Base-by-base conservation (phyloP, 2,797 vertebrate genomes). In the Gymnothorax javanicus region DNA sequence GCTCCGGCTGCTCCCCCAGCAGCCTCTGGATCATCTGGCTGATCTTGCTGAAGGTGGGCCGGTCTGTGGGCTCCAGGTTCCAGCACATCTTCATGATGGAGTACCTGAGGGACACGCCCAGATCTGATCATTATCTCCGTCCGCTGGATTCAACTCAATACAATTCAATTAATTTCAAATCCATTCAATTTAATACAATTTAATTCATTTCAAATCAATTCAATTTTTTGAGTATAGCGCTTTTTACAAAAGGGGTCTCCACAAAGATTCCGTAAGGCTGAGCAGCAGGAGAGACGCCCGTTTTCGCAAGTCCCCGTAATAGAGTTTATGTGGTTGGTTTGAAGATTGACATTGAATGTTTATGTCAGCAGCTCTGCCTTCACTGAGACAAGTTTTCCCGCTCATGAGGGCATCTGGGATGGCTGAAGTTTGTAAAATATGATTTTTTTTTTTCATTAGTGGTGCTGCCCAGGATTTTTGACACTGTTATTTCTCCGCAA, bases 61-160 rank as follows among this genome's bases (percentile, higher is more conserved):
- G 96, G 33, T 88, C 91, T 0, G 97, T 98, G 0, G 98, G 97
- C 90, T 98, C 97, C 94, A 99, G 93, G 90, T 96, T 96, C 99
- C 99, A 99, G 93, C 99, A 99, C 4, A 96, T 97, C 90, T 97
- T 97, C 99, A 99, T 99, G 92, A 99, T 95, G 54, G 88, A 91
- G 83, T 99, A 99, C 92, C 99, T 99, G 92, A 43, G 33, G 86
- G 92, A 20, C 2, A 13, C 83, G 64, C 27, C 13, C 88, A 88
- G 17, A 60, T 52, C 67, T n/a, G 69, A 43, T 69, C 25, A 71
- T 58, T 33, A 69, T 89, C 33, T 43, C 33, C 1, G 33, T 43
- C 33, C 33, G 33, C 33, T 43, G 33, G 33, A 43, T 43, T 43
- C 33, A 43, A 43, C 33, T 43, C 33, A 1, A 43, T 43, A 1